Base-by-base conservation (phyloP, 2,113 vertebrate species). In the Ciconia maguari region DNA sequence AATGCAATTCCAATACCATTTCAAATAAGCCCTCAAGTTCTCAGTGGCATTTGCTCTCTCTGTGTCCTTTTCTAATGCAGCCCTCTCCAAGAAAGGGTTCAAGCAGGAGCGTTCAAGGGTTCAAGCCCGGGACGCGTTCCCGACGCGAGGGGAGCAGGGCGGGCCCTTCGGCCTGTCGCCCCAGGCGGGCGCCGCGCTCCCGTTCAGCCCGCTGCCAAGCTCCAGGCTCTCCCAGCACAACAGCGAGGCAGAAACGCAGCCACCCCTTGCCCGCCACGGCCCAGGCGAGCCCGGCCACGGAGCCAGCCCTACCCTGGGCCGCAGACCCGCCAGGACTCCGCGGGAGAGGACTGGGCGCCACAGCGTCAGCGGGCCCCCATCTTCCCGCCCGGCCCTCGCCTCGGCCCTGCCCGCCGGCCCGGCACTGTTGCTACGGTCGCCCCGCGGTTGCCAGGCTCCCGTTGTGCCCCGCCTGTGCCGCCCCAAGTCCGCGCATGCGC, bases 391-490 rank as follows among this genome's bases (percentile, higher is more conserved):
- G 5, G 49, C 41, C 17, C 21, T 10, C 24, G 24, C 30, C 44
- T 54, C 18, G 5, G 49, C 41, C 17, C 21, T 10, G 29, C 30
- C 30, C 44, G n/a, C 48, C 9, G 10, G 14, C 29, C 54, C 8
- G 6, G 15, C 10, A 2, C 41, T 9, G 26, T 25, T 15, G 66
- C 44, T 29, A 16, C 3, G 27, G 18, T 7, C 11, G 1, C n/a
- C 26, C 20, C 18, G 7, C 17, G 24, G 15, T 16, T 51, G 42
- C 65, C 14, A 9, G 17, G 21, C 27, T 17, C 17, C 41, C 6
- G 0, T 2, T 1, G 6, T 0, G 3, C n/a, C 9, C 34, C 26
- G 1, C 11, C 3, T 57, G 1, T 6, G 1, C 36, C 13, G 7
- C 55, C 15, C 3, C 25, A 2, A 5, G 27, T 12, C 13, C 6